These are phyloP conservation scores for Chelonia mydas DNA, from an alignment of 2,797 vertebrate genomes.

Conservation along the genomic window DNA sequence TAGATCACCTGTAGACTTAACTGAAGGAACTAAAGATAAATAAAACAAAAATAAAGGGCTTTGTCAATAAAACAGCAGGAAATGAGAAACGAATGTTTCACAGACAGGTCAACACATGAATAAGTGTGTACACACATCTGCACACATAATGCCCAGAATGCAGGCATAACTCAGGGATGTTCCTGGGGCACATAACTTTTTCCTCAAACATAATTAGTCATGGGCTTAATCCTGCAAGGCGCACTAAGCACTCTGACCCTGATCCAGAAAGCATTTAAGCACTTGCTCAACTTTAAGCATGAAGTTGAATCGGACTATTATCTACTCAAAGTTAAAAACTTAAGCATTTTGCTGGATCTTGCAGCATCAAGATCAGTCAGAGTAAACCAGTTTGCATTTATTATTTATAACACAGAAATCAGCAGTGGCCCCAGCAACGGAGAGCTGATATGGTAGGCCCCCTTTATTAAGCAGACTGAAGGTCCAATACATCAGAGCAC, in stretches of 20 bases:
- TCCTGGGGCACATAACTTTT: not conserved
- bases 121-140: not conserved
- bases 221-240: not conserved
- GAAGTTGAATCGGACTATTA: not conserved
- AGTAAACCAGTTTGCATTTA: not conserved
- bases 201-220: not conserved
- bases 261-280: not conserved
- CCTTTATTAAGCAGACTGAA: not conserved
- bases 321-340: not conserved
- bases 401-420: not conserved
- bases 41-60: not conserved
- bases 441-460: rapidly evolving
- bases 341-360: not conserved
- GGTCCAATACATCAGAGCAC: rapidly evolving
- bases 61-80: not conserved
- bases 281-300: not conserved
- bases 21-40: not conserved
- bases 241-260: not conserved
- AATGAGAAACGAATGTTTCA: not conserved
- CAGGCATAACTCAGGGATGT: not conserved
- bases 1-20: not conserved
- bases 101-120: not conserved
- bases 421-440: not conserved
- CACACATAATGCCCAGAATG: not conserved
- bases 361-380: not conserved